These are phyloP conservation scores for Trochalopteron elliotii DNA, from an alignment of 2,113 vertebrate species.

Conservation along the genomic window DNA sequence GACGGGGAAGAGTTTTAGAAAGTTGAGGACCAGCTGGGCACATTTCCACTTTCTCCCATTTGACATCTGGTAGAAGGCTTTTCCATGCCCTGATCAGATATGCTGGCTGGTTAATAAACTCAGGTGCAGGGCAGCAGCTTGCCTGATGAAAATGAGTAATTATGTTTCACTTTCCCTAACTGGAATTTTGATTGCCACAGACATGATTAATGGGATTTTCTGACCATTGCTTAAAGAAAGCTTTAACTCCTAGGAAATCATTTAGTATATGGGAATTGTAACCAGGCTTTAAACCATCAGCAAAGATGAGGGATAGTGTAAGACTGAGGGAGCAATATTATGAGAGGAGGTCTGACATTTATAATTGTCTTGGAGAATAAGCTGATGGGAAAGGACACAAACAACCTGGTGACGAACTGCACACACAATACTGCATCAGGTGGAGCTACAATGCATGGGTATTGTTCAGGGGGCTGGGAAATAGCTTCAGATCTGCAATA, in stretches of 20 bases:
- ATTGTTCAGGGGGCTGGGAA: neutral
- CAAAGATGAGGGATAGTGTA: neutral
- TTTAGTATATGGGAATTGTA: neutral
- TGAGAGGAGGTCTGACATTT: neutral
- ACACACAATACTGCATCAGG: neutral
- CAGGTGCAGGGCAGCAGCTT: constrained; percentile 13
- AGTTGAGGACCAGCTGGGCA: neutral
- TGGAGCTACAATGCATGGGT: neutral
- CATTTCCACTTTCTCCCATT: neutral
- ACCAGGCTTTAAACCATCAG: neutral
- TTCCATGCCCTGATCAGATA: neutral
- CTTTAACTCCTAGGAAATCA: neutral
- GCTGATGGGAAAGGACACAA: neutral
- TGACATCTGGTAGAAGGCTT: neutral
- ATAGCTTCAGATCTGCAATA: neutral
- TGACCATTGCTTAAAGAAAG: neutral
- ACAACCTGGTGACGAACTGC: neutral
- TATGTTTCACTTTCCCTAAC: neutral
- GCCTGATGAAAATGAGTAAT: constrained; percentile 21
- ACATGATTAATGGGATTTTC: neutral
- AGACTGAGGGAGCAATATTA: neutral
- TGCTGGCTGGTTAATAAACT: neutral
- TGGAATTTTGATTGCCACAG: neutral
- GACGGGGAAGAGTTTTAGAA: neutral
- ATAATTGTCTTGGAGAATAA: neutral